phyloP scores from a whole-genome alignment of 1,140 invertebrate genomes.

The Lasioglossum baleicum region DNA sequence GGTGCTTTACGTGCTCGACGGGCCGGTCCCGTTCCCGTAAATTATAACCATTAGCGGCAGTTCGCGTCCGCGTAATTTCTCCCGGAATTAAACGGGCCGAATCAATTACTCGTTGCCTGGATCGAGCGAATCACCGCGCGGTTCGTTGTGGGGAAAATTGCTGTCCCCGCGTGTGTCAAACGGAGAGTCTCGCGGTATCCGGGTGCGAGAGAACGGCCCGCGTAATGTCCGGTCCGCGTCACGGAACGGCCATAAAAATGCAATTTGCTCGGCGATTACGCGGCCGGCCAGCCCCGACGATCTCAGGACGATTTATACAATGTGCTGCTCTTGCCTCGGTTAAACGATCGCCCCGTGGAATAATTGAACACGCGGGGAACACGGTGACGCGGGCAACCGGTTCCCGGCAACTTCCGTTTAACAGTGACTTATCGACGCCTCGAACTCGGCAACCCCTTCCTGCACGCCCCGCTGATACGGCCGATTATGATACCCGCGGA shows the following conservation, averaged over 20 bases:
- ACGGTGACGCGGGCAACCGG: conserved; percentile 14
- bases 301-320: conserved; percentile 26
- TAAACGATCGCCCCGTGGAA: conserved; percentile 12
- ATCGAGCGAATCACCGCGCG: background rate
- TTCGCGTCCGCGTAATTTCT: conserved; percentile 76
- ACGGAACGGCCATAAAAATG: conserved; percentile 22
- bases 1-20: conserved; percentile 70
- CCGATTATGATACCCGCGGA: background rate
- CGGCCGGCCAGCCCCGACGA: background rate
- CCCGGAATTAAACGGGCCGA: conserved; percentile 78
- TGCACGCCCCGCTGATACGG: background rate
- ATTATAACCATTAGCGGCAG: conserved; percentile 78
- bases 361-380: conserved; percentile 17
- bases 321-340: background rate
- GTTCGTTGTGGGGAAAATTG: background rate
- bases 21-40: conserved; percentile 74
- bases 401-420: conserved; percentile 22
- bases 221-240: background rate
- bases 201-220: background rate
- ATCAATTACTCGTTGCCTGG: conserved; percentile 74
- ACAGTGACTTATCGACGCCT: conserved; percentile 20
- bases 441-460: background rate
- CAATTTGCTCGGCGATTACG: conserved; percentile 24
- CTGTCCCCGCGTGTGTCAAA: conserved; percentile 59
- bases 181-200: background rate